phyloP scores from a whole-genome alignment of 2,797 vertebrate genomes.

The Sebastes nivosus region DNA sequence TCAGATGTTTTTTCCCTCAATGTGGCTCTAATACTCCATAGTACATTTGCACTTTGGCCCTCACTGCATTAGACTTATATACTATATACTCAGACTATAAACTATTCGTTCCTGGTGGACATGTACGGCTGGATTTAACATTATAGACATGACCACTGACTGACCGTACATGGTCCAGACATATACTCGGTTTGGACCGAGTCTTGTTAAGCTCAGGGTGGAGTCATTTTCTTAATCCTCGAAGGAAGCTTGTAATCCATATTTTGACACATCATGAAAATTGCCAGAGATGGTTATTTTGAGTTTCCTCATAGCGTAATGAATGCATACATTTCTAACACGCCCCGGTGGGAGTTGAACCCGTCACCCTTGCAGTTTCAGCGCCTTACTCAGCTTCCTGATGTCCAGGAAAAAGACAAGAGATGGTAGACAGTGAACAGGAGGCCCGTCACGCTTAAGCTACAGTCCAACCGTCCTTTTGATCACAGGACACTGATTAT shows the following conservation, averaged over 20 bases:
- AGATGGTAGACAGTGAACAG: neutral
- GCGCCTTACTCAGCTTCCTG: neutral
- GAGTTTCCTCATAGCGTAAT: neutral
- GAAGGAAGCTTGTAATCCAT: neutral
- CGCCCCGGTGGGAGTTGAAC: neutral
- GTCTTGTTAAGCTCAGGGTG: neutral
- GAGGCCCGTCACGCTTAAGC: constrained; percentile 1
- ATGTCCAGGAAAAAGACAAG: neutral
- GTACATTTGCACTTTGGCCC: too few relatives aligned
- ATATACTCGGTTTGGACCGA: too few relatives aligned
- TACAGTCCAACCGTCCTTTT: constrained; percentile 32
- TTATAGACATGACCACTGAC: too few relatives aligned
- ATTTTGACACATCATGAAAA: neutral
- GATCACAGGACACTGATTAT: constrained; percentile 47
- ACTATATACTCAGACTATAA: too few relatives aligned
- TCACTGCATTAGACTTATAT: too few relatives aligned
- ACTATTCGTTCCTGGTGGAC: too few relatives aligned
- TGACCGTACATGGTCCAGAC: too few relatives aligned
- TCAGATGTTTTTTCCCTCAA: too few relatives aligned
- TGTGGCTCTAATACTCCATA: too few relatives aligned
- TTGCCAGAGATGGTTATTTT: neutral
- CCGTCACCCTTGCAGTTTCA: neutral
- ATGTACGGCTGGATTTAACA: too few relatives aligned
- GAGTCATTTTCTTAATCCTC: neutral
- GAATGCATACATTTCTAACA: neutral